Evolutionary conservation across 2,888 invertebrate species (phyloP).

Genomic region (Eupelmus urozonus): DNA sequence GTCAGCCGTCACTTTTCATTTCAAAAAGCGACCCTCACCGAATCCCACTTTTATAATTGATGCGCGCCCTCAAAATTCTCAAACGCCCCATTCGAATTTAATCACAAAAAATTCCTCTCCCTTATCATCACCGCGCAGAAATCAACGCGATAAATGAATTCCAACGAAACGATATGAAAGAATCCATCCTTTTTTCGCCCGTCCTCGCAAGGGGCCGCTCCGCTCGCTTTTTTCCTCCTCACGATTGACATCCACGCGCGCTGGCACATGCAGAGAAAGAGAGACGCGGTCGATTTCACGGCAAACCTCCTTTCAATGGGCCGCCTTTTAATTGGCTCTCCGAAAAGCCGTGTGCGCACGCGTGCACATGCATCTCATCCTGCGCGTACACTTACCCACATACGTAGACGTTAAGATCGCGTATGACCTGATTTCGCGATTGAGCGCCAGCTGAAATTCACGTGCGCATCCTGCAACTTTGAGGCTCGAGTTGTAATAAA

Average conservation of each 20-base stretch:
- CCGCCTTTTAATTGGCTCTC: slow-evolving; percentile 40
- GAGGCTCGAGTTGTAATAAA: background rate
- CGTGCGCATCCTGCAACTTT: background rate
- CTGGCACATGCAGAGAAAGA: background rate
- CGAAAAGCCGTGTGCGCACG: background rate
- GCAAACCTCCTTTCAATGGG: slow-evolving; percentile 19
- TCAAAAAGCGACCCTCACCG: too few relatives aligned
- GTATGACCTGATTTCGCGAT: slow-evolving; percentile 31
- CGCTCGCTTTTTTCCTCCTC: slow-evolving; percentile 13
- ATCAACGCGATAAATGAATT: slow-evolving; percentile 47
- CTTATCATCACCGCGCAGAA: slow-evolving; percentile 15
- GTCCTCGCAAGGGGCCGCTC: slow-evolving; percentile 20
- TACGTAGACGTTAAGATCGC: background rate
- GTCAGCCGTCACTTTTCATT: too few relatives aligned
- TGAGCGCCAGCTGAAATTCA: too few relatives aligned
- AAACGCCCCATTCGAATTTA: too few relatives aligned
- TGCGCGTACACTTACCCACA: background rate
- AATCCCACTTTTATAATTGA: too few relatives aligned
- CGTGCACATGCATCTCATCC: background rate
- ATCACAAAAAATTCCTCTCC: background rate
- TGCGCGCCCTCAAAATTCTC: too few relatives aligned
- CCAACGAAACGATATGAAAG: slow-evolving; percentile 34
- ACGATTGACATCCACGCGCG: background rate
- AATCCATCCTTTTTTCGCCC: slow-evolving; percentile 5
- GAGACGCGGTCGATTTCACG: slow-evolving; percentile 25